Conservation (phyloP, 2,888 invertebrate genomes). For the Cerastis rubricosa region DNA sequence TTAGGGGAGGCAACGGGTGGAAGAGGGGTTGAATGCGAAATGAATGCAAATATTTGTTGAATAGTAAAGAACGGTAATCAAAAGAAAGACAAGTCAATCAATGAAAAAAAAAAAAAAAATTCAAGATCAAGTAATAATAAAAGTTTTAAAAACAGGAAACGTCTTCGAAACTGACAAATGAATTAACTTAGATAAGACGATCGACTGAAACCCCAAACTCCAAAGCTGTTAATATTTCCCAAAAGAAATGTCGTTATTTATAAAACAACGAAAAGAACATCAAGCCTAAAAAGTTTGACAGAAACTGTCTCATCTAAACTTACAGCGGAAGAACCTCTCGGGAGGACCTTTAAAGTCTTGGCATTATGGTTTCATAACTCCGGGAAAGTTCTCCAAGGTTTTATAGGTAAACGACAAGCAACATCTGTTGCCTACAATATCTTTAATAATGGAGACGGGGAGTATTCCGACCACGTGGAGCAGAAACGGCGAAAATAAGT, state of each 20-base stretch:
- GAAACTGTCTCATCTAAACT: slow-evolving; percentile 53
- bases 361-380: slow-evolving; percentile 67
- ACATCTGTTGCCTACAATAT: slow-evolving; percentile 72
- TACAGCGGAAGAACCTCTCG: slow-evolving; percentile 47
- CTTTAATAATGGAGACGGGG: slow-evolving; percentile 61
- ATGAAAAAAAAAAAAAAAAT: too few species aligned
- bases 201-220: background rate
- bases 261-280: slow-evolving; percentile 29
- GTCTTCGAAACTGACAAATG: background rate
- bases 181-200: background rate
- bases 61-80: slow-evolving; percentile 9
- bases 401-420: slow-evolving; percentile 69
- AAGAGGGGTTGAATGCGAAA: slow-evolving; percentile 3
- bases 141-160: background rate
- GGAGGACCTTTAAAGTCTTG: slow-evolving; percentile 63
- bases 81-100: too few species aligned
- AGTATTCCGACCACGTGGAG: slow-evolving; percentile 54
- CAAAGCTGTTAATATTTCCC: slow-evolving; percentile 18
- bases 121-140: background rate
- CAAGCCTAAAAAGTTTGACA: slow-evolving; percentile 56
- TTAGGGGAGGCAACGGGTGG: slow-evolving; percentile 30
- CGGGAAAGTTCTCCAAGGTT: slow-evolving; percentile 62
- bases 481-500: slow-evolving; percentile 58
- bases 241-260: slow-evolving; percentile 35
- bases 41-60: slow-evolving; percentile 15